Evolutionary conservation across 2,888 invertebrate species (phyloP).

Genomic region (Chrysolina oricalcia): DNA sequence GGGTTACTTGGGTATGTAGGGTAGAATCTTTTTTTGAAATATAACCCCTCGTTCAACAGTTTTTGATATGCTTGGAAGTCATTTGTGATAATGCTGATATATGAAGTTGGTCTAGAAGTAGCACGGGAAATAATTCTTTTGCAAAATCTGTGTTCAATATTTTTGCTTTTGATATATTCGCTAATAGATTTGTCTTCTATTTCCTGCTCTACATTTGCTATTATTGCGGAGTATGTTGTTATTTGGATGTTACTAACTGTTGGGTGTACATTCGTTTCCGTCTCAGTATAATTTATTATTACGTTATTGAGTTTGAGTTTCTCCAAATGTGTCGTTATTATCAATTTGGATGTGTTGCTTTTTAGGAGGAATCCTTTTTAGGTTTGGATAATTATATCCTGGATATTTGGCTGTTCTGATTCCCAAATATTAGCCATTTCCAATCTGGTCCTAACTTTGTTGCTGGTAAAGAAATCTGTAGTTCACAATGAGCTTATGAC

Average conservation of each 20-base stretch:
- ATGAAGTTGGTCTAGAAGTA: conserved; percentile 30
- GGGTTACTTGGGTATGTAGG: neutral
- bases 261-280: conserved; percentile 4
- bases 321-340: conserved; percentile 1
- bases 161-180: conserved; percentile 22
- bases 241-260: neutral
- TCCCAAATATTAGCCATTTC: conserved; percentile 21
- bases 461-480: too few species aligned
- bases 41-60: conserved; percentile 33
- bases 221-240: conserved; percentile 20
- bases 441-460: neutral
- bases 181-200: conserved; percentile 28
- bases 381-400: conserved; percentile 3
- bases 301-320: neutral
- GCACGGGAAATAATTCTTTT: conserved; percentile 32
- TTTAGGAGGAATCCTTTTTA: conserved; percentile 20
- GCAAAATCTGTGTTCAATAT: conserved; percentile 35
- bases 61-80: conserved; percentile 35
- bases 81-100: conserved; percentile 35
- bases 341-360: conserved; percentile 9
- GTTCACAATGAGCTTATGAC: too few species aligned
- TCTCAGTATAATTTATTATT: neutral
- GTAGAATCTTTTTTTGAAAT: conserved; percentile 16
- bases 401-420: neutral
- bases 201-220: conserved; percentile 31